Conservation (phyloP, 2,888 invertebrate genomes). For the Tipula vernalis region DNA sequence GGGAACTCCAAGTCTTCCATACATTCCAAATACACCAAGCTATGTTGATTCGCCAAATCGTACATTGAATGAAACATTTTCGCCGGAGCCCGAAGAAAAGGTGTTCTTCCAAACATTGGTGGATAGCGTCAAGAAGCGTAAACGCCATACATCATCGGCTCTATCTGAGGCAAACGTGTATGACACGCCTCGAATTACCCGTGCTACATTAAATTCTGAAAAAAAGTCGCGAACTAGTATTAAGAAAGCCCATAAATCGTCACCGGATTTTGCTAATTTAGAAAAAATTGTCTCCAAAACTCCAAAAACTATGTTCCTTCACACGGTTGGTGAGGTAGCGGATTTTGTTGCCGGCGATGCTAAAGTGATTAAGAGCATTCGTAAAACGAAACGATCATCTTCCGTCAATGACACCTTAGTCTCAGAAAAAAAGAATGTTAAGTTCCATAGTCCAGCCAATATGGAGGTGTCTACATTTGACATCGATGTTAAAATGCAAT, state of each 20-base stretch:
- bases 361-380: conserved; percentile 16
- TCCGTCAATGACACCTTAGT: conserved; percentile 20
- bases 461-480: conserved; percentile 21
- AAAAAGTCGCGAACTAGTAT: background rate
- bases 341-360: background rate
- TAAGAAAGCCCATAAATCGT: background rate
- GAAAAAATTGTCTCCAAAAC: background rate
- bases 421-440: conserved; percentile 20
- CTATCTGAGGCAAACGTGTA: background rate
- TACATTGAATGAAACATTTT: background rate
- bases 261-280: background rate
- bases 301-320: background rate
- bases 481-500: conserved; percentile 11
- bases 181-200: background rate
- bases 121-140: background rate
- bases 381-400: conserved; percentile 23
- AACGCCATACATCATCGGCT: background rate
- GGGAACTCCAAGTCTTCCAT: background rate
- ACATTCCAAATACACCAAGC: background rate
- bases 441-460: conserved; percentile 27
- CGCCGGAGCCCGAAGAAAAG: background rate
- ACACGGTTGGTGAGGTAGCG: background rate
- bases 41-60: background rate
- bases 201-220: background rate
- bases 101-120: background rate